Conservation (phyloP, 2,797 vertebrate species). For the Acanthiza pusilla region DNA sequence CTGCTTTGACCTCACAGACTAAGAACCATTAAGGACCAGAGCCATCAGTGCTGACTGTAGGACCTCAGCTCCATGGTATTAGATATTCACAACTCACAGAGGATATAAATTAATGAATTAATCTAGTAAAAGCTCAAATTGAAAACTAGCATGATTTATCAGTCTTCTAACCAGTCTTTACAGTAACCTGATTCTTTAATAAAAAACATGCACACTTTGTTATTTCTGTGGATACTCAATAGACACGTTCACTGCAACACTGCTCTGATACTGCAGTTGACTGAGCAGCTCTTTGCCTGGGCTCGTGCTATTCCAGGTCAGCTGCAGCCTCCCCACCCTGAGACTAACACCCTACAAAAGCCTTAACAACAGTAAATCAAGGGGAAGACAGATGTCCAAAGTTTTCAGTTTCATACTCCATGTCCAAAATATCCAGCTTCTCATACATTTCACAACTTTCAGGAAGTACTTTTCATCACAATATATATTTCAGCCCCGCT, state of each 20-base stretch:
- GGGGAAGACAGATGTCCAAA: background rate
- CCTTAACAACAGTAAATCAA: background rate
- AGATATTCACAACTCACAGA: background rate
- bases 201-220: background rate
- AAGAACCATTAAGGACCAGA: background rate
- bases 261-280: too few species aligned
- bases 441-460: background rate
- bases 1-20: background rate
- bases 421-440: background rate
- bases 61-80: background rate
- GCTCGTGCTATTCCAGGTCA: fast-evolving
- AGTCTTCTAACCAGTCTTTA: background rate
- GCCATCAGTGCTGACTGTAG: background rate
- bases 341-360: background rate
- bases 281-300: background rate
- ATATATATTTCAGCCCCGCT: background rate
- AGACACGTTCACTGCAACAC: background rate
- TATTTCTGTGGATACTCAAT: background rate
- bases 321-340: background rate
- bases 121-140: background rate
- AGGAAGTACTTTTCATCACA: background rate
- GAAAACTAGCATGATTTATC: background rate
- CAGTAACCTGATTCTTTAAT: background rate
- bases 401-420: background rate
- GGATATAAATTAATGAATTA: background rate